A percentile compares a stretch with the other conserved stretches of the same genome.
phyloP scores from a whole-genome alignment of 2,797 vertebrate genomes.

The Lacerta bilineata region DNA sequence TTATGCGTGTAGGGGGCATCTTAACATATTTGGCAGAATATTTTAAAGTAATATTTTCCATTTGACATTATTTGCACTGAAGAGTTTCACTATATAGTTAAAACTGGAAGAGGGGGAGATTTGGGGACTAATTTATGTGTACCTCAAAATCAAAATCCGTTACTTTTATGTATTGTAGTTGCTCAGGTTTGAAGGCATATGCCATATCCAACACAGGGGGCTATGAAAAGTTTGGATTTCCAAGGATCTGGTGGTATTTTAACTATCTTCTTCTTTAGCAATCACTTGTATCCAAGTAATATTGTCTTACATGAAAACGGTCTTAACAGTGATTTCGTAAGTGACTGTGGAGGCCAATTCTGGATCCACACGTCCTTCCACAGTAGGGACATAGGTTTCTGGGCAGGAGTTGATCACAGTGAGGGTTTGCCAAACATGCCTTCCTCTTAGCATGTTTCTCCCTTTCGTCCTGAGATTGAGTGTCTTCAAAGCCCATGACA shows the following conservation, averaged over 20 bases:
- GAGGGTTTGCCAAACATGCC: too few species aligned
- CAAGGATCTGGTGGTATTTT: constrained; percentile 56
- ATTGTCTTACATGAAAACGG: too few species aligned
- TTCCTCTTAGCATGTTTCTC: too few species aligned
- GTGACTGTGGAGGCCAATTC: too few species aligned
- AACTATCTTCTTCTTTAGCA: constrained; percentile 17
- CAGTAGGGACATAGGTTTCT: too few species aligned
- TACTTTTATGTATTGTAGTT: neutral
- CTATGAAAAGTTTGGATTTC: constrained; percentile 45
- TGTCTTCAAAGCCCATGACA: too few species aligned
- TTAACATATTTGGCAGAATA: neutral
- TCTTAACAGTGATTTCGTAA: too few species aligned
- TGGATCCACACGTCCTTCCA: too few species aligned
- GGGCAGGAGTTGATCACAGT: too few species aligned
- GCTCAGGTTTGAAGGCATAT: neutral
- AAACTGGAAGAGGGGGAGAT: neutral
- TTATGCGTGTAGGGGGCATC: neutral
- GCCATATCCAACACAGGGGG: constrained; percentile 36
- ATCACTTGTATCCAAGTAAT: too few species aligned
- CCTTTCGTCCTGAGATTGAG: too few species aligned
- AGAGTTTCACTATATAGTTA: constrained; percentile 16
- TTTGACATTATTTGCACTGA: neutral
- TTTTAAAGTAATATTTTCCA: constrained; percentile 9
- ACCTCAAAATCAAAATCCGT: neutral
- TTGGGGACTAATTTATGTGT: constrained; percentile 3